phyloP scores from a whole-genome alignment of 2,888 invertebrate genomes.

The Harmothoe impar region DNA sequence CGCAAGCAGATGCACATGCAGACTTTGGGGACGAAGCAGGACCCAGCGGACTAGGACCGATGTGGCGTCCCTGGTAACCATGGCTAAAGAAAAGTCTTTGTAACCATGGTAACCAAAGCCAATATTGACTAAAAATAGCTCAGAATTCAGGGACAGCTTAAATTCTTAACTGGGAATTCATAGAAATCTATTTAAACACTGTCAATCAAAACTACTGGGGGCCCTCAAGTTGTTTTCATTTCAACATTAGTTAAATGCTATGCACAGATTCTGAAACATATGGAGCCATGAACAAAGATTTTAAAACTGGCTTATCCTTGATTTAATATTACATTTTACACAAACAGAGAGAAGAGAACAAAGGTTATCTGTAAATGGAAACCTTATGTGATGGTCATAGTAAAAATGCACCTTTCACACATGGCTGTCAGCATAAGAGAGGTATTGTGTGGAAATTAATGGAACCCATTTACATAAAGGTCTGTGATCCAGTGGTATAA shows the following conservation, averaged over 20 bases:
- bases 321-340: too few species aligned
- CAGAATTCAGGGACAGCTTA: neutral
- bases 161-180: neutral
- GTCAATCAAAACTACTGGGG: too few species aligned
- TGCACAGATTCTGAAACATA: neutral
- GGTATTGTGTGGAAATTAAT: too few species aligned
- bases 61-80: constrained; percentile 55
- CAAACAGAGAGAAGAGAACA: too few species aligned
- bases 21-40: constrained; percentile 8
- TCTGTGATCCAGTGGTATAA: too few species aligned
- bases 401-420: too few species aligned
- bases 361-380: too few species aligned
- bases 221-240: too few species aligned
- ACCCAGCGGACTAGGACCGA: constrained; percentile 42
- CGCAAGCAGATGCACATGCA: neutral
- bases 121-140: neutral
- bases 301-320: neutral
- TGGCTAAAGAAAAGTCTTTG: neutral
- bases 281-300: constrained; percentile 8
- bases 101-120: neutral
- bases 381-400: too few species aligned
- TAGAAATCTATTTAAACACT: too few species aligned
- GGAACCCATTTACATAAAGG: too few species aligned
- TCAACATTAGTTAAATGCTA: neutral
- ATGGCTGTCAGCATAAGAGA: too few species aligned